A percentile compares a stretch with the other conserved stretches of the same genome.
Conservation (phyloP, 2,797 vertebrate genomes). For the Phalanger gymnotis region DNA sequence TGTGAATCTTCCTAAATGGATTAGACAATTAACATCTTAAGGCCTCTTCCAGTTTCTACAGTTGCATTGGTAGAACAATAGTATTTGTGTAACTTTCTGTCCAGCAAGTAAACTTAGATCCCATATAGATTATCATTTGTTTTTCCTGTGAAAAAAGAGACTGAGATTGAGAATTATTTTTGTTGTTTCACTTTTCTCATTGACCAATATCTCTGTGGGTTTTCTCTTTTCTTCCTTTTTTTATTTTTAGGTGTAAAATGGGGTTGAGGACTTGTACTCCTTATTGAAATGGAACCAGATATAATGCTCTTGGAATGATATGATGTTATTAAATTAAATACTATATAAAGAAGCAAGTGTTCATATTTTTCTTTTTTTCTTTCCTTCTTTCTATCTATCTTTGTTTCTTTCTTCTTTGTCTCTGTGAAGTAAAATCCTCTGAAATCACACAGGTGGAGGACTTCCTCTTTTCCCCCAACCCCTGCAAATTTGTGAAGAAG, state of each 20-base stretch:
- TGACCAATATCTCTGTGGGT: neutral
- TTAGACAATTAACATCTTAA: neutral
- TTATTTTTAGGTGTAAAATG: neutral
- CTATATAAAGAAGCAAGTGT: neutral
- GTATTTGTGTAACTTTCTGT: neutral
- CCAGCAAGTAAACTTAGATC: neutral
- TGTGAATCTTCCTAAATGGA: neutral
- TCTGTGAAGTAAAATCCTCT: neutral
- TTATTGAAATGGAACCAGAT: neutral
- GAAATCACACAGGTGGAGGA: neutral
- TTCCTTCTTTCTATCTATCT: neutral
- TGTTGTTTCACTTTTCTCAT: neutral
- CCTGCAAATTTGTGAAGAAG: neutral
- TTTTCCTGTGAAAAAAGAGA: neutral
- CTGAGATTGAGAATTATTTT: neutral
- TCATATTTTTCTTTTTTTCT: neutral
- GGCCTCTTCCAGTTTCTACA: neutral
- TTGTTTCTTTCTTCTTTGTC: neutral
- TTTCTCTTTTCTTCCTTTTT: neutral
- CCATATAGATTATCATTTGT: neutral
- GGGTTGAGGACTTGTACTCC: neutral
- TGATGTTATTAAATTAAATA: neutral
- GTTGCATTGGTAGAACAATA: neutral
- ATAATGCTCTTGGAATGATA: neutral
- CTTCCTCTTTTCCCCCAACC: neutral